Percentiles rank a stretch among this genome's conserved stretches.
phyloP scores from a whole-genome alignment of 2,888 invertebrate species.

The Lepidonotus clava region DNA sequence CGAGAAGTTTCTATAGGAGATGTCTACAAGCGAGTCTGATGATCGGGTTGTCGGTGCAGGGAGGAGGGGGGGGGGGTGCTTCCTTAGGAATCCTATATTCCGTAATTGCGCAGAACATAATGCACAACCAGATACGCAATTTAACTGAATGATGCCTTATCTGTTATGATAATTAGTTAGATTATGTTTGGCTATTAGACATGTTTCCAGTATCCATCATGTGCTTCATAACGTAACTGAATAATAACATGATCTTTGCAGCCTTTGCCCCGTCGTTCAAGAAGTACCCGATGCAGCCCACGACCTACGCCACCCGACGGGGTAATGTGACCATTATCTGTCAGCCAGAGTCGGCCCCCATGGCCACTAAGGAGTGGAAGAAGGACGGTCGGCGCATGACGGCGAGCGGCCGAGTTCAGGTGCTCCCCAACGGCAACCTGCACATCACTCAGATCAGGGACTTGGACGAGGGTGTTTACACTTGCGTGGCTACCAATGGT shows the following conservation, averaged over 20 bases:
- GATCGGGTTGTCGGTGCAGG: too few relatives aligned
- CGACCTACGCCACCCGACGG: slow-evolving; percentile 94
- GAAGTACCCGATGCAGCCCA: slow-evolving; percentile 92
- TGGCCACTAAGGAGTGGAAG: slow-evolving; percentile 63
- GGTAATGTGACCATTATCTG: slow-evolving; percentile 95
- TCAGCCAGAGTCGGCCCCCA: slow-evolving; percentile 96
- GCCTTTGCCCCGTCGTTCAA: slow-evolving; percentile 91
- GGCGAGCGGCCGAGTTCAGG: slow-evolving; percentile 55
- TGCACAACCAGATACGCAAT: too few relatives aligned
- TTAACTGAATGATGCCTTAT: too few relatives aligned
- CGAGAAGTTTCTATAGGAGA: too few relatives aligned
- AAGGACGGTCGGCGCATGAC: slow-evolving; percentile 64
- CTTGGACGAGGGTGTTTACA: slow-evolving; percentile 92
- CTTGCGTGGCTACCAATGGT: slow-evolving; percentile 85
- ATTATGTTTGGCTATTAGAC: too few relatives aligned
- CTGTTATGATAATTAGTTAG: too few relatives aligned
- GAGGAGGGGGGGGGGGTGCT: too few relatives aligned
- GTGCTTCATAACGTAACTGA: too few relatives aligned
- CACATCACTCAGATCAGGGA: slow-evolving; percentile 86
- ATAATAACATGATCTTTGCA: slow-evolving; percentile 59
- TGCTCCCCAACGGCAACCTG: slow-evolving; percentile 82
- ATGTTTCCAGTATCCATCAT: too few relatives aligned
- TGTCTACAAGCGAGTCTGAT: too few relatives aligned
- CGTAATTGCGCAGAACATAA: too few relatives aligned
- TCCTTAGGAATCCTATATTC: too few relatives aligned